Conservation (phyloP, 2,888 invertebrate species). For the Orchesellides sinensis region DNA sequence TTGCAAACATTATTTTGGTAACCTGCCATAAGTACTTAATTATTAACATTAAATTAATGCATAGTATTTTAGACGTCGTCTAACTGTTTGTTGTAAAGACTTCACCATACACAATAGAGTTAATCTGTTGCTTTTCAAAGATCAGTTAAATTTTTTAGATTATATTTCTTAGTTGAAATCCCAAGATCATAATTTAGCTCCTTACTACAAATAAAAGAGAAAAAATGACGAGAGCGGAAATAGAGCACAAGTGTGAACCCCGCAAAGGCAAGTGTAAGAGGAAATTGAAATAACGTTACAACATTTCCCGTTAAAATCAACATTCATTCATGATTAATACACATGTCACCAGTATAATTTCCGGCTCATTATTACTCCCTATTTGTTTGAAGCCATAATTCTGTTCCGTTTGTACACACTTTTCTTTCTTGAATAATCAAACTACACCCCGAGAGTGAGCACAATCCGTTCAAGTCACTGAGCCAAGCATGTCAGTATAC, state of each 20-base stretch:
- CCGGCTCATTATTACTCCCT: conserved; percentile 59
- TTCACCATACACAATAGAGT: no score
- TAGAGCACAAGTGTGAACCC: neutral
- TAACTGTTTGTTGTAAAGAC: no score
- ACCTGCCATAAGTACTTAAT: no score
- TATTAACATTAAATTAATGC: no score
- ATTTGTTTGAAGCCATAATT: conserved; percentile 61
- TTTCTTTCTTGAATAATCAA: neutral
- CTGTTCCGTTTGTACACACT: conserved; percentile 26
- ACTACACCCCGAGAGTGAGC: neutral
- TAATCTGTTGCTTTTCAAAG: no score
- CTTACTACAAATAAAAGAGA: neutral
- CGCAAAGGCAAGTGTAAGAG: neutral
- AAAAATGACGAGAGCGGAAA: conserved; percentile 5
- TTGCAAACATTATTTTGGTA: no score
- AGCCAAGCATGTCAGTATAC: neutral
- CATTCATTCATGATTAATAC: conserved; percentile 53
- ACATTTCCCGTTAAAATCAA: conserved; percentile 18
- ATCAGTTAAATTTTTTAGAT: no score
- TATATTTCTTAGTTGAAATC: conserved; percentile 6
- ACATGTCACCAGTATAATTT: conserved; percentile 66
- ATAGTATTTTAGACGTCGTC: no score
- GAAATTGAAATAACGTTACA: conserved; percentile 53
- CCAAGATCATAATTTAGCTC: conserved; percentile 10
- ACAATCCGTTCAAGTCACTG: conserved; percentile 3